These are phyloP conservation scores for Tanytarsus gracilentus DNA, from an alignment of 2,888 invertebrate species.

Conservation along the genomic window DNA sequence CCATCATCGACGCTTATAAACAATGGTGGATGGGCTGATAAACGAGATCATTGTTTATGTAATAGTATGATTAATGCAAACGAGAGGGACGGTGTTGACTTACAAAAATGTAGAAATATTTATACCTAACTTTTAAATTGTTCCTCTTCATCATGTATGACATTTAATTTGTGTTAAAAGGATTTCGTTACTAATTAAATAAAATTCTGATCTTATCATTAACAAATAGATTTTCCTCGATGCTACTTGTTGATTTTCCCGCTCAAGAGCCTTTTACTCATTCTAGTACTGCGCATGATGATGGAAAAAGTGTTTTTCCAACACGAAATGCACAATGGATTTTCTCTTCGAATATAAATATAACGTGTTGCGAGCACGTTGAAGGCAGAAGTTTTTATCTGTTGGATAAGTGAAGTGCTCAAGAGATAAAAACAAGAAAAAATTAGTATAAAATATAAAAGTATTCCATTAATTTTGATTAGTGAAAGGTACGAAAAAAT, in stretches of 20 bases:
- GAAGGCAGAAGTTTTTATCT: constrained; percentile 23
- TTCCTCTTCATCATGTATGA: no score
- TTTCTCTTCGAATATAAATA: constrained; percentile 11
- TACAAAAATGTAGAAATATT: neutral
- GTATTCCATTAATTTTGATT: no score
- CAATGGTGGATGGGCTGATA: constrained; percentile 56
- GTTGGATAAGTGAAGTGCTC: constrained; percentile 13
- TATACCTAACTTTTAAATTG: no score
- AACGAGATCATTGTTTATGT: constrained; percentile 59
- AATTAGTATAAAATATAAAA: no score
- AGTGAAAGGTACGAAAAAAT: no score
- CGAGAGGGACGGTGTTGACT: neutral
- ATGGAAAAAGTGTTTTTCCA: neutral
- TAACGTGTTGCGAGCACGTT: neutral
- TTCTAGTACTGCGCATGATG: constrained; percentile 14
- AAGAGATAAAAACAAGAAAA: neutral
- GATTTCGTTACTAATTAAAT: no score
- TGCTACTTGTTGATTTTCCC: no score
- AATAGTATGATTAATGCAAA: constrained; percentile 31
- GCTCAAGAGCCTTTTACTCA: neutral
- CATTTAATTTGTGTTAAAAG: no score
- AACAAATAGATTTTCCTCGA: no score
- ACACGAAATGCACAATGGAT: neutral
- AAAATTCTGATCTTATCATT: no score
- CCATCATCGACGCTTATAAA: constrained; percentile 31